phyloP scores from a whole-genome alignment of 2,888 invertebrate genomes.

The Eristalis intricaria region DNA sequence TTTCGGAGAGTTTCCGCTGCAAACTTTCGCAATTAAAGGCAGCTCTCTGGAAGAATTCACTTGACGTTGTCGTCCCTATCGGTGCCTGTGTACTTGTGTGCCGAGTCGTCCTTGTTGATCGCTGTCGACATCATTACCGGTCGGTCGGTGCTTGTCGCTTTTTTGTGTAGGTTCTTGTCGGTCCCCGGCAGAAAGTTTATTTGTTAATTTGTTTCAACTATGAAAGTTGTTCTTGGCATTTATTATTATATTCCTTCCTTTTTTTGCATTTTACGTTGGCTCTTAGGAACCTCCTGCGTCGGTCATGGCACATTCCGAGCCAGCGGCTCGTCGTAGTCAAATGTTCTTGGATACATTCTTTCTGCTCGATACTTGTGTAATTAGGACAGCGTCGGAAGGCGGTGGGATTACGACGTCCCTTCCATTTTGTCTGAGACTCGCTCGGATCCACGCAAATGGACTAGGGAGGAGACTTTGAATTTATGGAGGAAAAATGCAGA shows the following conservation, averaged over 20 bases:
- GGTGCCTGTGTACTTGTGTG: not conserved
- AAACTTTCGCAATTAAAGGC: conserved; percentile 64
- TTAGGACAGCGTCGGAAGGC: not conserved
- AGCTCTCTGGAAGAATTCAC: conserved; percentile 29
- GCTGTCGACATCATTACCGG: not conserved
- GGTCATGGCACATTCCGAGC: not conserved
- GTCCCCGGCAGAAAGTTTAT: conserved; percentile 27
- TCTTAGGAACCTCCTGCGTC: not conserved
- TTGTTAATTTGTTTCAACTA: conserved; percentile 43
- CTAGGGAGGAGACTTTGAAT: no score
- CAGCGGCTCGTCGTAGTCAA: no score
- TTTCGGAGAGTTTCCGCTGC: conserved; percentile 19
- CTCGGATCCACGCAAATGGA: no score
- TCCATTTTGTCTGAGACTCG: no score
- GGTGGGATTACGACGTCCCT: no score
- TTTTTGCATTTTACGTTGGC: not conserved
- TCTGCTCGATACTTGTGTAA: not conserved
- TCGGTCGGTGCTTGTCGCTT: not conserved
- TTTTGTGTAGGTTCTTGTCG: not conserved
- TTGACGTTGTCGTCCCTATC: conserved; percentile 8
- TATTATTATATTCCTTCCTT: not conserved
- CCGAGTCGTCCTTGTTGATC: not conserved
- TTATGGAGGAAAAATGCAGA: not conserved
- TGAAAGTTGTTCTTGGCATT: conserved; percentile 22
- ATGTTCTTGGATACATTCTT: not conserved